A percentile compares a stretch with the other conserved stretches of the same genome.
phyloP scores from a whole-genome alignment of 2,888 invertebrate genomes.

The Electrophaes corylata region DNA sequence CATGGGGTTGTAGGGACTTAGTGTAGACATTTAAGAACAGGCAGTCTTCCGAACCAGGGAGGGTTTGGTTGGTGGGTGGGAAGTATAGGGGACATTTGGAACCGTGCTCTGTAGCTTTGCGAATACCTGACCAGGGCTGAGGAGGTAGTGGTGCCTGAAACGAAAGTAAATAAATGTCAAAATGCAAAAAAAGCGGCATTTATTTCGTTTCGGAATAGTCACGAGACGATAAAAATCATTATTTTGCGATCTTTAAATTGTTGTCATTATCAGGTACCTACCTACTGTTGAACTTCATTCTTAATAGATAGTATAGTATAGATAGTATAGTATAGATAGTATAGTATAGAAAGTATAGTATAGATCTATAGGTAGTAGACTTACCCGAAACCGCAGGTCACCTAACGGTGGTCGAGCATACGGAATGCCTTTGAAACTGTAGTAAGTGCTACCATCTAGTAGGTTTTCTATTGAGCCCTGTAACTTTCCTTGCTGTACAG shows the following conservation, averaged over 20 bases:
- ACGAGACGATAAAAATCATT: too few relatives aligned
- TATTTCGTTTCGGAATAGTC: too few relatives aligned
- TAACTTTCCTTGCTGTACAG: constrained; percentile 57
- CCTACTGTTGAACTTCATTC: too few relatives aligned
- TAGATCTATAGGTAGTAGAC: too few relatives aligned
- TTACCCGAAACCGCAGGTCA: constrained; percentile 61
- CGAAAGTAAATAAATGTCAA: too few relatives aligned
- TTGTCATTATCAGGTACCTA: too few relatives aligned
- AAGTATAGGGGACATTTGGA: constrained; percentile 51
- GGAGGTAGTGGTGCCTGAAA: constrained; percentile 57
- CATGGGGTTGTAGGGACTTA: constrained; percentile 41
- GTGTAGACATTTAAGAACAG: constrained; percentile 60
- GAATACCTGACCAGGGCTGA: constrained; percentile 51
- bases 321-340: too few relatives aligned
- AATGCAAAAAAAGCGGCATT: too few relatives aligned
- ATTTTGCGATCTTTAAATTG: too few relatives aligned
- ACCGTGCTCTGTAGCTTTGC: constrained; percentile 51
- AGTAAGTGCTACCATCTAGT: constrained; percentile 53
- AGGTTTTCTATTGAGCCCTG: constrained; percentile 52
- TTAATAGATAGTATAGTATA: too few relatives aligned
- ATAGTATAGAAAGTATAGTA: too few relatives aligned
- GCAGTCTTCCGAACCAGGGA: constrained; percentile 58
- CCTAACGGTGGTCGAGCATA: constrained; percentile 63
- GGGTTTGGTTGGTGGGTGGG: constrained; percentile 38
- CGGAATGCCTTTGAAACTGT: constrained; percentile 66